Base-by-base conservation (phyloP, 1,140 invertebrate species). In the Dreissena rostriformis region DNA sequence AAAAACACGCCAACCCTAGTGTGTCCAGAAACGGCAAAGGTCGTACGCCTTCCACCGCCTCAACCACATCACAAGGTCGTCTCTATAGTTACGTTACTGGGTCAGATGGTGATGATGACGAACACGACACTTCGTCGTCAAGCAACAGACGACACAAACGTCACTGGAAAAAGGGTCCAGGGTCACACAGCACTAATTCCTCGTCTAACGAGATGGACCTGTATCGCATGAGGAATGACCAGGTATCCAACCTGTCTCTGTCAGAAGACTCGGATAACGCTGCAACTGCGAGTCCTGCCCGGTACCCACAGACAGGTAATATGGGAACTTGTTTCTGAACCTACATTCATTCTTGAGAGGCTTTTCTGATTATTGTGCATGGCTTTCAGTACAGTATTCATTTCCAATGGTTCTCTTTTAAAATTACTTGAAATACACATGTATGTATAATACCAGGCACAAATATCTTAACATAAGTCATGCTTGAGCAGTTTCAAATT, bases 91-190 rank as follows among this genome's bases (percentile, higher is more conserved):
- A 92, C 84, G 84, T 88, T 55, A 90, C 87, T 83, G 90, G 87
- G 15, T 92, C 91, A 0, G 91, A 92, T 73, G 91, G 90, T 11
- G 91, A 92, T 51, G 80, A 78, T 49, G 91, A 92, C 10, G 86
- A 87, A 2, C 78, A 86, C 28, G 73, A 83, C 39, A 75, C 86
- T 39, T 70, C 77, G 15, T 85, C 86, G 1, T 78, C 82, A 14
- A 68, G 61, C n/a, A 71, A 55, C 61, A 76, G 70, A n/a, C 65
- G 51, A 39, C 72, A 73, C 55, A 53, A 71, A n/a, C 57, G 80
- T 24, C 80, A 82, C 49, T 82, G 80, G 71, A 19, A 72, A 28
- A 82, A 82, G 66, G 79, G 79, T 4, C 73, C 79, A 51, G 79
- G 85, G 24, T 85, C 86, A 26, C 88, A 88, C 61, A 87, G 88